Percentiles rank a stretch among this genome's conserved stretches.
Conservation (phyloP, 2,113 vertebrate genomes). For the Porphyrio hochstetteri region DNA sequence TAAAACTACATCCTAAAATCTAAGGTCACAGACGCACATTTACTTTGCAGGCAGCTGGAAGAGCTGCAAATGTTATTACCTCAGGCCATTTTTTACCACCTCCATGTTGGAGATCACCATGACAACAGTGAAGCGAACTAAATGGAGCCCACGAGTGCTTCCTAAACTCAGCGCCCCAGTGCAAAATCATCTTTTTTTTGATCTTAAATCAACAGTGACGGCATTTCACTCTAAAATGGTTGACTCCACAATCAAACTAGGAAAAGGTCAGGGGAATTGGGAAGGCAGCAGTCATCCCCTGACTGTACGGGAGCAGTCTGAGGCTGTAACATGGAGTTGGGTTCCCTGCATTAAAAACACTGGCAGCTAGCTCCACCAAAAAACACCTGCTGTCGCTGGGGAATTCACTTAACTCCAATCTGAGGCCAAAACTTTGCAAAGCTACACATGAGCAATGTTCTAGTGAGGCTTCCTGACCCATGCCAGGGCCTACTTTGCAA, state of each 20-base stretch:
- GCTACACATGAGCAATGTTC: background rate
- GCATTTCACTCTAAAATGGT: background rate
- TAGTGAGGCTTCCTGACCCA: background rate
- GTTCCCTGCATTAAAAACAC: background rate
- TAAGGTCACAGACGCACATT: background rate
- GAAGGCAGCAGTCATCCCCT: background rate
- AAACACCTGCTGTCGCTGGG: background rate
- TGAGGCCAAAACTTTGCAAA: background rate
- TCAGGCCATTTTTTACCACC: slow-evolving; percentile 1
- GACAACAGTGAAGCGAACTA: slow-evolving; percentile 20
- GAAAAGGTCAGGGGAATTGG: background rate
- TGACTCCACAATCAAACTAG: slow-evolving; percentile 30
- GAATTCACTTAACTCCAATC: background rate
- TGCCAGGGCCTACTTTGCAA: background rate
- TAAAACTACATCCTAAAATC: background rate
- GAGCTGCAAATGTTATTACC: slow-evolving; percentile 36
- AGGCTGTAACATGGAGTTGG: background rate
- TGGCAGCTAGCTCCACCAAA: background rate
- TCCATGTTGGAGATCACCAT: slow-evolving; percentile 31
- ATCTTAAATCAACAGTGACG: slow-evolving; percentile 30
- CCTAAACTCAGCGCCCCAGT: background rate
- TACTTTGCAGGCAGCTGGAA: slow-evolving; percentile 15
- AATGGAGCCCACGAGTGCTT: background rate
- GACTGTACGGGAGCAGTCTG: background rate
- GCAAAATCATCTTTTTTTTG: background rate